phyloP scores from a whole-genome alignment of 2,888 invertebrate species.

The Nemurella pictetii region DNA sequence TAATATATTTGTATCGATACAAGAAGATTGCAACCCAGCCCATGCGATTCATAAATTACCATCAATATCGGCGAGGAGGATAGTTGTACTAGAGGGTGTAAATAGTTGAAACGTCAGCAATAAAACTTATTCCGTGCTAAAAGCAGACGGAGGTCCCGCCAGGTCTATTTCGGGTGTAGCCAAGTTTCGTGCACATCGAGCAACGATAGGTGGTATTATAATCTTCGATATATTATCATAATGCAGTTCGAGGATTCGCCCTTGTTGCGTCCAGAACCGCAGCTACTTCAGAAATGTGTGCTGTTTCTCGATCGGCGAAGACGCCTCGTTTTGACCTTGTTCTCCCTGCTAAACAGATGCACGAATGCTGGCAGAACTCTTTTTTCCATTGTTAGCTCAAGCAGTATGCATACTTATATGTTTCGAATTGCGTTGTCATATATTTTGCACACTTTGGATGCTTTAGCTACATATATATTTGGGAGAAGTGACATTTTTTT shows the following conservation, averaged over 20 bases:
- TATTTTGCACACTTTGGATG: too few species aligned
- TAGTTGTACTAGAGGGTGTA: background rate
- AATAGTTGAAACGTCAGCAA: background rate
- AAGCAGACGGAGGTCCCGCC: background rate
- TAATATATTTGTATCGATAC: too few species aligned
- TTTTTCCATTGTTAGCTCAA: too few species aligned
- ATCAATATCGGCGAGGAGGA: background rate
- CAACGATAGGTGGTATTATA: background rate
- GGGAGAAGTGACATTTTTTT: too few species aligned
- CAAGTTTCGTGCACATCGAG: background rate
- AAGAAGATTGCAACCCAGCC: background rate
- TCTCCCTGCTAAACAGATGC: too few species aligned
- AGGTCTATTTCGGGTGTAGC: background rate
- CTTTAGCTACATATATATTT: too few species aligned
- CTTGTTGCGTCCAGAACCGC: background rate
- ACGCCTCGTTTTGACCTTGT: background rate
- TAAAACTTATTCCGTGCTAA: background rate
- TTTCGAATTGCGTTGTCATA: too few species aligned
- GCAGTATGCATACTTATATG: too few species aligned
- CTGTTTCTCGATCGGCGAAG: background rate
- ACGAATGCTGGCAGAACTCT: too few species aligned
- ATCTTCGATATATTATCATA: background rate
- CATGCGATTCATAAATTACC: background rate
- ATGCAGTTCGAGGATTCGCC: constrained; percentile 3
- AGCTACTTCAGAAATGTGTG: background rate